phyloP scores from a whole-genome alignment of 2,888 invertebrate genomes.

The Leptopterna dolabrata region DNA sequence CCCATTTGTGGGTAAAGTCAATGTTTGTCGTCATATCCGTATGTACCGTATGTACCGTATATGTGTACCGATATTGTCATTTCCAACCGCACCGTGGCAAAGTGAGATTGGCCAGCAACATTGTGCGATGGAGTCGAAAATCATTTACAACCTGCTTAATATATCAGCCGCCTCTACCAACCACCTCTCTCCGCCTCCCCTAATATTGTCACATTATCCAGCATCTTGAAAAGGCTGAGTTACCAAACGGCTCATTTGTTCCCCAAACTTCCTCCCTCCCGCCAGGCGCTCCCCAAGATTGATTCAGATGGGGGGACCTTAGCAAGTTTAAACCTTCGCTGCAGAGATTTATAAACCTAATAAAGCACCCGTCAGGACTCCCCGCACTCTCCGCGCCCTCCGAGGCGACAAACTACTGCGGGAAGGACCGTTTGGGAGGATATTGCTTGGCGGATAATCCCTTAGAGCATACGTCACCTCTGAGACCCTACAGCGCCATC shows the following conservation, averaged over 20 bases:
- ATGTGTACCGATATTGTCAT: no score
- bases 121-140: neutral
- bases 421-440: conserved; percentile 22
- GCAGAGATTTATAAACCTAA: conserved; percentile 41
- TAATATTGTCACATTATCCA: conserved; percentile 3
- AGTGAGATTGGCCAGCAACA: no score
- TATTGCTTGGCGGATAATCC: conserved; percentile 47
- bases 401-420: conserved; percentile 16
- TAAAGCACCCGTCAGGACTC: conserved; percentile 28
- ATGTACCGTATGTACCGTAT: no score
- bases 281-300: neutral
- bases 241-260: conserved; percentile 34
- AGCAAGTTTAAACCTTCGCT: conserved; percentile 14
- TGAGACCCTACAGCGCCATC: conserved; percentile 4
- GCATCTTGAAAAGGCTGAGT: conserved; percentile 15
- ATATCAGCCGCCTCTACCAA: neutral
- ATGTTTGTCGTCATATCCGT: no score
- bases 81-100: no score
- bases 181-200: neutral
- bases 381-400: neutral
- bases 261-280: neutral
- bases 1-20: no score
- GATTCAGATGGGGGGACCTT: conserved; percentile 39
- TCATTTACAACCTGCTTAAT: neutral
- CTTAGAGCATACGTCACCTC: conserved; percentile 39